Base-by-base conservation (phyloP, 2,888 invertebrate species). In the Archaeoteleia sp. region DNA sequence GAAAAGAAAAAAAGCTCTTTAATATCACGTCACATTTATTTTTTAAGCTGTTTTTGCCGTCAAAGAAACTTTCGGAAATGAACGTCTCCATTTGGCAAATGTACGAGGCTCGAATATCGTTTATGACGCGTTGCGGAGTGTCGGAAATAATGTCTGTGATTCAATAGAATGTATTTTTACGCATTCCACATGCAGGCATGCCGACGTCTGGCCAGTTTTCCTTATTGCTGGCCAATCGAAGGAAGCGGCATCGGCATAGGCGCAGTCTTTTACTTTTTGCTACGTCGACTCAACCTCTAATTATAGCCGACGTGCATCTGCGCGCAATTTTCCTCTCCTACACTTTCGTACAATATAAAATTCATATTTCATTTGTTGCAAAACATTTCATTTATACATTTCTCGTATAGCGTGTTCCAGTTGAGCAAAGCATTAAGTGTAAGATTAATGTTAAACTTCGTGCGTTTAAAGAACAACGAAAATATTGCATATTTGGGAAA, bases 261-360 rank as follows among this genome's bases (percentile, higher is more conserved):
- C 75, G 66, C 75, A 76, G 73, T 43, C 67, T 77, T 77, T 77
- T 77, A 74, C 76, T 77, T 76, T 77, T 75, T 23, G 10, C 27
- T 10, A 32, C 12, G 72, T 74, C 72, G 71, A 77, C 78, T 76
- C 74, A 74, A 77, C 7, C 57, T 62, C 77, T 79, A 79, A 78
- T 76, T 77, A 77, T 79, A 78, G 78, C 48, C 17, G n/a, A 32
- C 53, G 35, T 66, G 70, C 71, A 63, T 45, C 12, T 17, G 23
- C 4, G 37, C 39, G 45, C 12, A 55, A 14, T 55, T 25, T 46
- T 23, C 7, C n/a, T 35, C 14, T 42, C n/a, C 12, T 12, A 6
- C 13, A 7, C 23, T 10, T 25, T 27, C 13, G 0, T 2, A 9
- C 29, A n/a, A 29, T n/a, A n/a, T n/a, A 29, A n/a, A 29, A 29